These are phyloP conservation scores for Seriola rivoliana DNA, from an alignment of 2,113 vertebrate species.

Conservation along the genomic window DNA sequence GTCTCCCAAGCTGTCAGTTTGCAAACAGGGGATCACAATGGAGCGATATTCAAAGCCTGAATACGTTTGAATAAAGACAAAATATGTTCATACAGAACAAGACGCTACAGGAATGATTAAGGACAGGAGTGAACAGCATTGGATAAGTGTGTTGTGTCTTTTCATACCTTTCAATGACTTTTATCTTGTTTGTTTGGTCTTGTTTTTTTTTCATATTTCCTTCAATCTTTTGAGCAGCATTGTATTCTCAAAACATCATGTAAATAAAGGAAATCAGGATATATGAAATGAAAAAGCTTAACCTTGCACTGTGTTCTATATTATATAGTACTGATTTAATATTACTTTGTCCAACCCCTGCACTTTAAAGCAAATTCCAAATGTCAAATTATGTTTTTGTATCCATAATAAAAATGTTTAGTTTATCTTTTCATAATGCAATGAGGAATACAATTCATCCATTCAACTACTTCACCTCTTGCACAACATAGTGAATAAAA, in stretches of 20 bases:
- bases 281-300: not conserved
- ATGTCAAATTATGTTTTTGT: not conserved
- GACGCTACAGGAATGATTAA: not conserved
- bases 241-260: not conserved
- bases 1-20: not conserved
- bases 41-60: not conserved
- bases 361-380: not conserved
- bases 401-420: not conserved
- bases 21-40: not conserved
- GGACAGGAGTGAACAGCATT: constrained; percentile 1
- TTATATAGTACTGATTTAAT: too few species aligned
- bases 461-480: not conserved
- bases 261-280: not conserved
- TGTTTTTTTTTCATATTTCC: not conserved
- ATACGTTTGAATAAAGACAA: constrained; percentile 18
- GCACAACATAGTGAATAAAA: not conserved
- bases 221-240: not conserved
- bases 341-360: not conserved
- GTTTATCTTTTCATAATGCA: not conserved
- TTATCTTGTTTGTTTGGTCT: not conserved
- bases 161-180: not conserved
- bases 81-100: not conserved
- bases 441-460: not conserved
- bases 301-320: not conserved
- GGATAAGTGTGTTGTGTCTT: not conserved